Evolutionary conservation across 2,888 invertebrate species (phyloP), one percentile per base, ranked within the genome.

Genomic region (Podotricha telesiphe): DNA sequence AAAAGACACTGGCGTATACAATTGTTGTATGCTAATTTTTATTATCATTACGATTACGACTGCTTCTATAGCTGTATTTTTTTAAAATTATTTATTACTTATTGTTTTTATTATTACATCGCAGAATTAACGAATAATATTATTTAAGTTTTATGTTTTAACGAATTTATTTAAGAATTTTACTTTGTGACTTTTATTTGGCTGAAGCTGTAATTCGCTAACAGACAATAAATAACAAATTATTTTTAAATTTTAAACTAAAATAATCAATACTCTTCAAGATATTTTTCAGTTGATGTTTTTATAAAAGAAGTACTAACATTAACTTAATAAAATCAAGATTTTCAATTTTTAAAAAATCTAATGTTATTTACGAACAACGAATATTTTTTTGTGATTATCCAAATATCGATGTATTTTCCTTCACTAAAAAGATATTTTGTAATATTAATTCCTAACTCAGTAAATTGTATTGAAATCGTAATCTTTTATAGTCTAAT

Each of bases 1-100:
- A 62, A 67, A 67, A 67, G 67, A 67, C 67, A 67, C 22, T 59
- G 47, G 47, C 47, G 15, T 59, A 28, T 22, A 45, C 37, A 59
- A 11, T 45, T 45, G 59, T 45, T 45, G 45, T 59, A 59, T 59
- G 45, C 45, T 45, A 8, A 28, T 7, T 45, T 28, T 22, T 42
- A 19, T 28, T 42, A 20, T 58, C 42, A 28, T 28, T 4, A 28
- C 28, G n/a, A 42, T n/a, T 59, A 8, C 22, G 42, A 45, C 45
- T 45, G 10, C n/a, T 45, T 42, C 15, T n/a, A 42, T 40, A 15
- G 15, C 13, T 22, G 40, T 40, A 42, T 40, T 19, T 58, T 42
- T 15, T 19, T 37, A 6, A 4, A 10, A 10, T 20, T 19, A 42
- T 58, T 53, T 28, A n/a, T 53, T 51, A 22, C 6, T 28, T 22